Percentiles rank a stretch among this genome's conserved stretches.
These are phyloP conservation scores for rabbit (Oryctolagus cuniculus) DNA, from an alignment of 2,113 vertebrate genomes.

Conservation along the genomic window mOryCun1.1 NC_091436.1:35195501-35196000, in stretches of 20 bases:
- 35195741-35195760: constrained; percentile 22
- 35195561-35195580: not conserved
- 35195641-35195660: not conserved
- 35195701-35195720: not conserved
- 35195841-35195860: constrained; percentile 63
- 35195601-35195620: constrained; percentile 53
- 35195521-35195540: not conserved
- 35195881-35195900: not conserved
- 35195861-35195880: constrained; percentile 62
- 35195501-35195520: constrained; percentile 21
- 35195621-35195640: constrained; percentile 20
- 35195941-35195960: constrained; percentile 64
- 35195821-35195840: too few relatives aligned
- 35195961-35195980: constrained; percentile 74
- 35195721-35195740: not conserved
- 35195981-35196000: constrained; percentile 82
- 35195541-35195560: not conserved
- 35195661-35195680: not conserved
- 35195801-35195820: not conserved
- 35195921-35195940: constrained; percentile 57
- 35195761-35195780: not conserved
- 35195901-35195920: constrained; percentile 20
- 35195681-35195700: not conserved
- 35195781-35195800: constrained; percentile 12
- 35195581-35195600: not conserved